These are phyloP conservation scores for Chrosomus eos DNA, from an alignment of 2,797 vertebrate species.

Conservation along the genomic window DNA sequence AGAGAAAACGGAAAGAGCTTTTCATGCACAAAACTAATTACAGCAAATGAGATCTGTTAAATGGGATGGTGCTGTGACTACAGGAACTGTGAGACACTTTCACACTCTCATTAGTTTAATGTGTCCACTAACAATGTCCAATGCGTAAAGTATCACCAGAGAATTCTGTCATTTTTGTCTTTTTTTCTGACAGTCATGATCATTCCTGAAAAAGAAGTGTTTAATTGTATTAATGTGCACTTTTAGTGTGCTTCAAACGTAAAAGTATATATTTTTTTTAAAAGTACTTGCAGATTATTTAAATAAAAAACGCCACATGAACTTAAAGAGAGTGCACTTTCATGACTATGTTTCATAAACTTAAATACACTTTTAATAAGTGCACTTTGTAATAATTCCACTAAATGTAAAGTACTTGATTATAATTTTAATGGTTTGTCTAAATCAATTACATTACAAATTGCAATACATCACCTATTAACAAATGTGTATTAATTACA, in stretches of 20 bases:
- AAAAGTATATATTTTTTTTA: not conserved
- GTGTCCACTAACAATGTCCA: not conserved
- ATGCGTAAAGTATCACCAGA: not conserved
- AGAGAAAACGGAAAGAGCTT: slow-evolving; percentile 4
- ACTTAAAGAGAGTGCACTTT: not conserved
- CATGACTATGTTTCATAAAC: not conserved
- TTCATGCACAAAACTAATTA: slow-evolving; percentile 1
- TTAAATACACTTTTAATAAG: not conserved
- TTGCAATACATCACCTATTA: too few relatives aligned
- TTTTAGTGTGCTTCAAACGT: not conserved
- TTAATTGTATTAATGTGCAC: not conserved
- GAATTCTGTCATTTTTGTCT: not conserved
- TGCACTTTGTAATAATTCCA: not conserved
- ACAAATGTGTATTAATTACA: too few relatives aligned
- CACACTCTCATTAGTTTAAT: not conserved
- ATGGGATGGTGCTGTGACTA: not conserved
- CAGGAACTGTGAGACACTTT: not conserved
- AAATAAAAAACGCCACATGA: not conserved
- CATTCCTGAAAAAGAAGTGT: not conserved
- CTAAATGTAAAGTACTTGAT: not conserved
- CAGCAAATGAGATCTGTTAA: slow-evolving; percentile 9
- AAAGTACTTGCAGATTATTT: not conserved
- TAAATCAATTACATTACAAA: too few relatives aligned
- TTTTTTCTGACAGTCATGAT: not conserved
- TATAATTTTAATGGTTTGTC: not conserved